Evolutionary conservation across 2,888 invertebrate genomes (phyloP).

Genomic region (Parelbella ahira): DNA sequence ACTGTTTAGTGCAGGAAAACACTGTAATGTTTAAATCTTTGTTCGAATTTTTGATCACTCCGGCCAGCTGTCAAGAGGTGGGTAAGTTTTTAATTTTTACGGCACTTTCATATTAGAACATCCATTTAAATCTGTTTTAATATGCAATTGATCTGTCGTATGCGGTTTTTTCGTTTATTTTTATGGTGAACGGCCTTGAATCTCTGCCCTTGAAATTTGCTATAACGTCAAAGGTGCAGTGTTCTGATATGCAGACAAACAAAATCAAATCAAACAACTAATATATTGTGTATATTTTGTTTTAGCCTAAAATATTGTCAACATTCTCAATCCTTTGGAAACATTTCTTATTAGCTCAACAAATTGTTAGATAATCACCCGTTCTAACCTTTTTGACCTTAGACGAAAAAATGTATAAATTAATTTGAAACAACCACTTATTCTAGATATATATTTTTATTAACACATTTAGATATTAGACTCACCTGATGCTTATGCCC

Average conservation of each 20-base stretch:
- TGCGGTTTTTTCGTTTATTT: constrained; percentile 32
- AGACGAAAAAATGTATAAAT: constrained; percentile 24
- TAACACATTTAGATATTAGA: no score
- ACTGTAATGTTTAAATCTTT: constrained; percentile 84
- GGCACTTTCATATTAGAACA: constrained; percentile 23
- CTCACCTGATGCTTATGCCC: constrained; percentile 26
- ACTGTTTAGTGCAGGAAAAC: constrained; percentile 57
- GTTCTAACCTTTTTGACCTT: constrained; percentile 63
- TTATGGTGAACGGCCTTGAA: constrained; percentile 53
- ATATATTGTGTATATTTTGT: no score
- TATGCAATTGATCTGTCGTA: constrained; percentile 28
- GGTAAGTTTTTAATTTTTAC: constrained; percentile 79
- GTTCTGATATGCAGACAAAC: constrained; percentile 25
- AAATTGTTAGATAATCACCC: constrained; percentile 53
- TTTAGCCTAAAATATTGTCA: background rate
- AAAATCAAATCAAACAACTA: constrained; percentile 1
- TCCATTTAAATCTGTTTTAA: constrained; percentile 11
- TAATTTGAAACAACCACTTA: no score
- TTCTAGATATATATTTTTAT: no score
- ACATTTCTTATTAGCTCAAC: constrained; percentile 7
- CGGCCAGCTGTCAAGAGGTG: constrained; percentile 88
- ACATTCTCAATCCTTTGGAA: background rate
- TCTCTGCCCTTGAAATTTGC: constrained; percentile 65
- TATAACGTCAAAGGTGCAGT: constrained; percentile 47
- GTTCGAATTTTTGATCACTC: constrained; percentile 81